Evolutionary conservation across 1,140 invertebrate species (phyloP).

Genomic region (Drosophila subobscura): DNA sequence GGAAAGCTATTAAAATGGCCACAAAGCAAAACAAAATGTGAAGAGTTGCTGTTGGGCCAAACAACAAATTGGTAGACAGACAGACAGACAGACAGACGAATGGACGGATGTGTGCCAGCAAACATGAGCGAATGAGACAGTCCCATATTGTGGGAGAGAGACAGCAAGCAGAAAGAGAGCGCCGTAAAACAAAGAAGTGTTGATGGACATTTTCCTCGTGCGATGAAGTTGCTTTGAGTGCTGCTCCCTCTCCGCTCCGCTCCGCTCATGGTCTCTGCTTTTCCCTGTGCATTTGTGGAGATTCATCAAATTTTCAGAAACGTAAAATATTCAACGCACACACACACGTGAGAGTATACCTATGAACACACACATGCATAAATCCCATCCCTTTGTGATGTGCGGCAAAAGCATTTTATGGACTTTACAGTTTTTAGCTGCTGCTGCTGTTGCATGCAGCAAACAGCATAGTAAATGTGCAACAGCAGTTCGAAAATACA

Average conservation of each 20-base stretch:
- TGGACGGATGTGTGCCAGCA: slow-evolving; percentile 69
- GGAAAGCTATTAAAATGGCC: slow-evolving; percentile 73
- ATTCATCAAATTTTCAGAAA: slow-evolving; percentile 81
- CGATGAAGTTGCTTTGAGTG: slow-evolving; percentile 63
- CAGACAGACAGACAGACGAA: slow-evolving; percentile 35
- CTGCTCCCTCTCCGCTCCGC: slow-evolving; percentile 26
- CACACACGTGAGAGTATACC: slow-evolving; percentile 10
- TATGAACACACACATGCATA: slow-evolving; percentile 26
- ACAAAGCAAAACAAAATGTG: slow-evolving; percentile 73
- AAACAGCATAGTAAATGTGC: slow-evolving; percentile 78
- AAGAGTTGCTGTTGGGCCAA: slow-evolving; percentile 63
- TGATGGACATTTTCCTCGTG: slow-evolving; percentile 79
- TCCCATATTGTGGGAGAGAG: not conserved
- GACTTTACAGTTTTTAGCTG: slow-evolving; percentile 76
- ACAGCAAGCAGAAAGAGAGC: slow-evolving; percentile 15
- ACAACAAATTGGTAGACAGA: slow-evolving; percentile 71
- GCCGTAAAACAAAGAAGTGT: slow-evolving; percentile 75
- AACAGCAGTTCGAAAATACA: slow-evolving; percentile 58
- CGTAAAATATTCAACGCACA: slow-evolving; percentile 74
- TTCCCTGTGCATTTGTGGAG: slow-evolving; percentile 65
- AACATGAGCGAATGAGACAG: slow-evolving; percentile 41
- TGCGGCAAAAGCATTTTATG: slow-evolving; percentile 78
- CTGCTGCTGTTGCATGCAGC: slow-evolving; percentile 44
- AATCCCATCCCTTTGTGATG: slow-evolving; percentile 78
- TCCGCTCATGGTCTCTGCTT: not conserved